Conservation (phyloP, 2,888 invertebrate species). For the Abrostola triplasia region DNA sequence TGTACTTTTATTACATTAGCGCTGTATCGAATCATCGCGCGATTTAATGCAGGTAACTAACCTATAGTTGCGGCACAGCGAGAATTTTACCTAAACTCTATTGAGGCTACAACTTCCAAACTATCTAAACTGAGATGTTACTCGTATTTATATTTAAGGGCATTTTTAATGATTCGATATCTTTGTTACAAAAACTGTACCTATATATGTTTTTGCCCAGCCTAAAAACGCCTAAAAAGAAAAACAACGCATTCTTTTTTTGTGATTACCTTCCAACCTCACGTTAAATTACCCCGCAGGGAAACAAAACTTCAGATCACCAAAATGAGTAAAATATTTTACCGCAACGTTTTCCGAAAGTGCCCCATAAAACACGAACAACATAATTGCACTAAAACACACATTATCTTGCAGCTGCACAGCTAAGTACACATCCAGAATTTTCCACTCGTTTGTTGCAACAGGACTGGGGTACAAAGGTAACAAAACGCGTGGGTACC, state of each 20-base stretch:
- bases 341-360: constrained; percentile 10
- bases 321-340: constrained; percentile 7
- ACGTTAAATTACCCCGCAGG: background rate
- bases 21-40: constrained; percentile 58
- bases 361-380: constrained; percentile 22
- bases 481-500: constrained; percentile 67
- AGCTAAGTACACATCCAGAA: constrained; percentile 32
- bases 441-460: constrained; percentile 28
- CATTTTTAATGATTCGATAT: constrained; percentile 1
- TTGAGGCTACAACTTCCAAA: too few relatives aligned
- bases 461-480: constrained; percentile 27
- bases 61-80: constrained; percentile 15
- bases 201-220: background rate
- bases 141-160: too few relatives aligned
- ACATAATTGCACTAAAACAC: constrained; percentile 35
- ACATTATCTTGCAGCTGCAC: constrained; percentile 47
- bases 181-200: background rate
- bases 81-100: too few relatives aligned
- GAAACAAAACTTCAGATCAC: background rate
- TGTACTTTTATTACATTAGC: constrained; percentile 65
- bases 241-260: background rate
- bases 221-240: too few relatives aligned
- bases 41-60: constrained; percentile 41
- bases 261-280: background rate
- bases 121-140: background rate